Base-by-base conservation (phyloP, 2,797 vertebrate genomes). In the Oreortyx pictus region DNA sequence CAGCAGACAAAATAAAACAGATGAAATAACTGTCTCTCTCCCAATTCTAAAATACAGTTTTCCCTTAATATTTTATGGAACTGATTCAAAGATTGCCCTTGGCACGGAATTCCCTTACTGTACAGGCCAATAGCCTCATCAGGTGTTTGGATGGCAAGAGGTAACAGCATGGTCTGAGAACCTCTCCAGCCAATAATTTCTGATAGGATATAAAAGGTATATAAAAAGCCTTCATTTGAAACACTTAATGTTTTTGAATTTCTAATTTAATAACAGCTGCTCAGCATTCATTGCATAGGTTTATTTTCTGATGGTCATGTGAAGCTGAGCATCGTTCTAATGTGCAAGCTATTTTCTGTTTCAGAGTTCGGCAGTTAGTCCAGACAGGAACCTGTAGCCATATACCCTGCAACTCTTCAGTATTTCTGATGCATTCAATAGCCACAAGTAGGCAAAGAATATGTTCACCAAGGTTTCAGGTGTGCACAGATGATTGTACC, bases 331-430 rank as follows among this genome's bases (percentile, higher is more conserved):
- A 29, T 57, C 41, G 60, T 82, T 70, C 29, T 18, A 76, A 44
- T 9, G 23, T 11, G 20, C 25, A 83, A 29, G 50, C 2, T 35
- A 37, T n/a, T 50, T 86, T 72, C 10, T 52, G 70, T 31, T 77
- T 8, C 43, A 49, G 10, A 25, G 8, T 29, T 56, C n/a, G n/a
- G 8, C n/a, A 23, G 24, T n/a, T 49, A 39, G 17, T 70, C 29
- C 54, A 54, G 25, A 23, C 56, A 67, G 44, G 56, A n/a, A 25
- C 24, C 52, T 29, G 16, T 14, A 2, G 39, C 18, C 43, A 7
- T 9, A 11, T 1, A 1, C 7, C 11, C 50, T 0, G 0, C 14
- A 81, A 50, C 31, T 79, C 47, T 18, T 47, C 16, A 9, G 16
- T 35, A 52, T 27, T 84, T 52, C 27, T 25, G 15, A 47, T 9